phyloP scores from a whole-genome alignment of 2,888 invertebrate species.

The Mythimna ferrago region DNA sequence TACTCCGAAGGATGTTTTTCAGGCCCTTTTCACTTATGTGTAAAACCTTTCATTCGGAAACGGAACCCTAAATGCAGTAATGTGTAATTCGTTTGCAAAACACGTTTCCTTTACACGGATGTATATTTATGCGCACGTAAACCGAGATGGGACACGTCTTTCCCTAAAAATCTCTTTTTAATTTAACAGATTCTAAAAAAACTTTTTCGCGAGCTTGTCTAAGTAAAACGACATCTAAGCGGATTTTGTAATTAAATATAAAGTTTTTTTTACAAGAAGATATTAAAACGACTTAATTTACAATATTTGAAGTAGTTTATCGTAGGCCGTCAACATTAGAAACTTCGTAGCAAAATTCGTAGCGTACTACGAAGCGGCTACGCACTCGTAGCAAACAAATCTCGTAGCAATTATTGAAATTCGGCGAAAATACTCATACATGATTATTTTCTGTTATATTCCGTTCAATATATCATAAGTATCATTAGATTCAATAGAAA shows the following conservation, averaged over 20 bases:
- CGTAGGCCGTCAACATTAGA: slow-evolving; percentile 10
- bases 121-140: background rate
- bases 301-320: background rate
- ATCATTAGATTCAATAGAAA: slow-evolving; percentile 48
- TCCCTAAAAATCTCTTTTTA: background rate
- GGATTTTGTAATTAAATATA: slow-evolving; percentile 26
- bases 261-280: background rate
- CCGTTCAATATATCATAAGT: slow-evolving; percentile 46
- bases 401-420: slow-evolving; percentile 45
- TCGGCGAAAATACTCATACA: slow-evolving; percentile 24
- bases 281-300: background rate
- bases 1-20: slow-evolving; percentile 43
- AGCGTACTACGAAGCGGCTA: slow-evolving; percentile 23
- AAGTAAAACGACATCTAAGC: slow-evolving; percentile 19
- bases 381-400: slow-evolving; percentile 35
- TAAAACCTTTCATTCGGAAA: slow-evolving; percentile 31
- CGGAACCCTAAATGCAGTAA: slow-evolving; percentile 33
- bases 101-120: slow-evolving; percentile 13
- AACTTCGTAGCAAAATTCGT: slow-evolving; percentile 32
- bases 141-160: background rate
- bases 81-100: slow-evolving; percentile 27
- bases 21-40: slow-evolving; percentile 32
- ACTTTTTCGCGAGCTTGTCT: slow-evolving; percentile 14
- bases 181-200: slow-evolving; percentile 16
- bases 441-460: slow-evolving; percentile 31